phyloP scores from a whole-genome alignment of 2,113 vertebrate genomes.

The Varanus komodoensis region DNA sequence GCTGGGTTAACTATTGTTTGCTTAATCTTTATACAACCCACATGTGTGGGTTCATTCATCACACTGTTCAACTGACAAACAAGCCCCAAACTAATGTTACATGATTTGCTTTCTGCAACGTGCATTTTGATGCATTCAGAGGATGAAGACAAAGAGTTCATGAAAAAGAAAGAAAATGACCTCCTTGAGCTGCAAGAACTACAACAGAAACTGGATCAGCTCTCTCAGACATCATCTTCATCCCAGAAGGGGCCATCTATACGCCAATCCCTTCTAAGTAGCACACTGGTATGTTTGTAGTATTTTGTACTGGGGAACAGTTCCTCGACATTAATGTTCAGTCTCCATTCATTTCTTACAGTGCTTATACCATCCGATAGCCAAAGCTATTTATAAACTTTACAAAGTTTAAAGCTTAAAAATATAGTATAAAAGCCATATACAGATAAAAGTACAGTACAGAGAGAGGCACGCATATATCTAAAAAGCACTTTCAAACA shows the following conservation, averaged over 20 bases:
- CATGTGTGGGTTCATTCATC: too few species aligned
- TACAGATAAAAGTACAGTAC: too few species aligned
- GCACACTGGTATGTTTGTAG: conserved; percentile 51
- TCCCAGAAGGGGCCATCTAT: conserved; percentile 48
- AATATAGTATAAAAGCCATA: too few species aligned
- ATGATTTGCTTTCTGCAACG: neutral
- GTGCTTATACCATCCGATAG: too few species aligned
- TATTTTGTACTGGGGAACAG: neutral
- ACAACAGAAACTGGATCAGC: conserved; percentile 80
- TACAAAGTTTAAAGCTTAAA: too few species aligned
- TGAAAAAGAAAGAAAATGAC: conserved; percentile 75
- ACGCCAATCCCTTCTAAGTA: neutral
- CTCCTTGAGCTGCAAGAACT: conserved; percentile 77
- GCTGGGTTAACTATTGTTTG: too few species aligned
- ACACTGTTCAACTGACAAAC: neutral
- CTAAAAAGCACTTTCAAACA: too few species aligned
- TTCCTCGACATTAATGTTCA: neutral
- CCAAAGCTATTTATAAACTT: too few species aligned
- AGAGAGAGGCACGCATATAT: too few species aligned
- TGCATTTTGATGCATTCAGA: neutral
- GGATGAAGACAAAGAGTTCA: neutral
- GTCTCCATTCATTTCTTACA: neutral
- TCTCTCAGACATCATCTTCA: conserved; percentile 63
- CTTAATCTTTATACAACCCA: too few species aligned
- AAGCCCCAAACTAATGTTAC: neutral